These are phyloP conservation scores for Notechis scutatus DNA, from an alignment of 2,113 vertebrate species.

Conservation along the genomic window DNA sequence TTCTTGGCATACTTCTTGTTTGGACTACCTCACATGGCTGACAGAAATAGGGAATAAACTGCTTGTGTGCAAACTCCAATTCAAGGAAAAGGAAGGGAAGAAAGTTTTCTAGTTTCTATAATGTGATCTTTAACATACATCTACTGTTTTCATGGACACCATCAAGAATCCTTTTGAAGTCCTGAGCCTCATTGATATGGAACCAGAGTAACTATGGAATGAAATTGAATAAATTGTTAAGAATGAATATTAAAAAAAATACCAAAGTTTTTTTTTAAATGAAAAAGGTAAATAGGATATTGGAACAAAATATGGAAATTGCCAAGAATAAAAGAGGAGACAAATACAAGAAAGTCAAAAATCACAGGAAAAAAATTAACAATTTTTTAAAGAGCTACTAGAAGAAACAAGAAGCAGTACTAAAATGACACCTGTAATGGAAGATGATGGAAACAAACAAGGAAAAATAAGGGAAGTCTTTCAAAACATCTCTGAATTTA, in stretches of 20 bases:
- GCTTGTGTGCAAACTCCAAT: neutral
- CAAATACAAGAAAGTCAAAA: neutral
- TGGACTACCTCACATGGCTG: neutral
- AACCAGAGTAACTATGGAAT: neutral
- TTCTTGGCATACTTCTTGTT: neutral
- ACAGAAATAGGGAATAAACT: neutral
- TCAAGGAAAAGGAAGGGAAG: neutral
- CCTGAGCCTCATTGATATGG: neutral
- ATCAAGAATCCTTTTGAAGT: neutral
- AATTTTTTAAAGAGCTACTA: neutral
- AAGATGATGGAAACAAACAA: neutral
- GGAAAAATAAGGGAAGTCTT: neutral
- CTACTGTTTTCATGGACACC: neutral
- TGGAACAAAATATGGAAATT: neutral
- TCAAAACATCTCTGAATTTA: too few species aligned
- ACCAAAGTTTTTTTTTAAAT: neutral
- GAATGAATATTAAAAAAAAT: neutral
- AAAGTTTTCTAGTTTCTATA: neutral
- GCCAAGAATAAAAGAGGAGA: neutral
- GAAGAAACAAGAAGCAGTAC: neutral
- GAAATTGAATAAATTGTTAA: neutral
- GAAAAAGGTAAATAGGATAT: neutral
- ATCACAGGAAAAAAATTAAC: neutral
- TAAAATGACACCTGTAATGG: neutral
- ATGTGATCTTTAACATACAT: neutral